Base-by-base conservation (phyloP, 2,888 invertebrate genomes). In the Trisateles emortualis region DNA sequence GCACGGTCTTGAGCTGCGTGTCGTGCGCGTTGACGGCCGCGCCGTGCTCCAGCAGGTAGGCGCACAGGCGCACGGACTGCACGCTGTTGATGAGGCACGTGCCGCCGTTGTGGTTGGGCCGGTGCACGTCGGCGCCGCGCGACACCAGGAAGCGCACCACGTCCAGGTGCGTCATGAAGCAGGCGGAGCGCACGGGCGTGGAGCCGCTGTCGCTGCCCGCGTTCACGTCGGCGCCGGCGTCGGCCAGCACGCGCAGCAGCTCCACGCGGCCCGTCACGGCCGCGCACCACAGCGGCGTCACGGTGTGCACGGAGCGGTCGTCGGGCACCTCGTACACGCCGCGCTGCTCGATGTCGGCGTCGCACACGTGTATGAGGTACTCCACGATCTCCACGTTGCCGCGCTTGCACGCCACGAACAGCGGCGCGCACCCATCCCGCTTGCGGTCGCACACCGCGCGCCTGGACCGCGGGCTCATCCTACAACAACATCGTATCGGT, bases 71-170 rank as follows among this genome's bases (percentile, higher is more conserved):
- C 54, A 95, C 95, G 72, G 96, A 97, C 91, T 98, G 98, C 63
- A 98, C 98, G 1, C 97, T 96, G 90, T 98, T 98, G 74, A 98
- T 98, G 60, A 98, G 94, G 86, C 98, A 98, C 0, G 98, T 98
- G 55, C 98, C 98, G 52, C 98, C 98, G 88, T 97, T 97, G 83
- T 96, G 96, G 89, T 98, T 98, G 3, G 98, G 95, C 68, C 95
- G 95, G 72, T 95, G 95, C 67, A 97, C 95, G 86, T 97, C 96
- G n/a, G 97, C 97, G 58, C 97, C 97, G 81, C 96, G 95, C 79
- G 95, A 94, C 42, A 96, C 95, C 67, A 97, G 93, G 85, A 94
- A 95, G 68, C 95, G 94, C 49, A 97, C 97, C 81, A 88, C 96
- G 76, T 96, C 96, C 57, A 95, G 88, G 88, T 97, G 96, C 57